Evolutionary conservation across 1,140 invertebrate genomes (phyloP), one percentile per base, ranked within the genome.

Genomic region (Eriocheir sinensis): DNA sequence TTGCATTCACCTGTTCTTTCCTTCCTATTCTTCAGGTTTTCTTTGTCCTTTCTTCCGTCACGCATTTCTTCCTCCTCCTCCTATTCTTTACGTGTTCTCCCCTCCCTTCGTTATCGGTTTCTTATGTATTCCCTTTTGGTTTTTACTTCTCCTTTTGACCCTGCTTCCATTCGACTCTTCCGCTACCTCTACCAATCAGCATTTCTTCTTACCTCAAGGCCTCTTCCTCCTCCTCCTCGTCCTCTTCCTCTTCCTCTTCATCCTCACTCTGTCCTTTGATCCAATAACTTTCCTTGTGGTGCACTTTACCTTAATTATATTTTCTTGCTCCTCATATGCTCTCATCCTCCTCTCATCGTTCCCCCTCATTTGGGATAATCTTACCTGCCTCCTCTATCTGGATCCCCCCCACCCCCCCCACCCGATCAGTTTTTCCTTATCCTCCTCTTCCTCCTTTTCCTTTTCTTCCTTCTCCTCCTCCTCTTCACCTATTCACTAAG

Each of bases 271-370:
- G 6, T 60, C 89, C 48, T 60, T 60, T 89, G 60, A 72, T n/a
- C 60, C 60, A 72, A 72, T 72, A 72, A 72, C 60, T 72, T 72
- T 72, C 60, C 12, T 72, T 4, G 12, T n/a, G 60, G 21, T 72
- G 60, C 60, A 72, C 60, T 72, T 72, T 72, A n/a, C 60, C 60
- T 72, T 72, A 72, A 72, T 72, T 72, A 72, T 72, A 72, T 72
- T 72, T 72, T 72, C 60, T 27, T 72, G 60, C 60, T 72, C 60
- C 27, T 72, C 60, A 1, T 72, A 72, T 72, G 27, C 21, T n/a
- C 60, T 72, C n/a, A 72, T 72, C 27, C 60, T 72, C 60, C 21
- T 72, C 60, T n/a, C 27, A 27, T 72, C 60, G 27, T 72, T 72
- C n/a, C n/a, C 60, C 60, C n/a, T 72, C 60, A 27, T 72, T n/a